phyloP scores from a whole-genome alignment of 2,888 invertebrate species.

The Morpho helenor region DNA sequence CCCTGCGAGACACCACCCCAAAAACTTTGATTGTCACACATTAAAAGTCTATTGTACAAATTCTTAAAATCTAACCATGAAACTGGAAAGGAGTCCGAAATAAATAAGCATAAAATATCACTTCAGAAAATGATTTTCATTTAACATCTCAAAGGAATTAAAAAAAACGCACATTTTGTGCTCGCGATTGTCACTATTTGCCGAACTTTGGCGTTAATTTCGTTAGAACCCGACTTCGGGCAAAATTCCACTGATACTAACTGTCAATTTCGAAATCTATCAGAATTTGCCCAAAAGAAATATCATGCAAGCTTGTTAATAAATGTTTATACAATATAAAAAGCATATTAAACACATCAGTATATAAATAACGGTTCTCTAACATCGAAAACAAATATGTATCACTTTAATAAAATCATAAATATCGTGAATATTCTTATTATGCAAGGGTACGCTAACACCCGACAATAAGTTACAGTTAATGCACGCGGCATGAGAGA shows the following conservation, averaged over 20 bases:
- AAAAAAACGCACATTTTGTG: slow-evolving; percentile 61
- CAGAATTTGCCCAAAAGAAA: slow-evolving; percentile 42
- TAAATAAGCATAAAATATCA: neutral
- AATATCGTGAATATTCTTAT: slow-evolving; percentile 4
- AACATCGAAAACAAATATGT: slow-evolving; percentile 22
- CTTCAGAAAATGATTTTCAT: slow-evolving; percentile 31
- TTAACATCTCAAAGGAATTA: slow-evolving; percentile 54
- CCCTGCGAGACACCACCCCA: slow-evolving; percentile 8
- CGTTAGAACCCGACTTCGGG: slow-evolving; percentile 47
- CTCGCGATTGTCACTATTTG: slow-evolving; percentile 46
- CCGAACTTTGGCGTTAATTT: slow-evolving; percentile 42
- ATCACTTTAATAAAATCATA: slow-evolving; percentile 13
- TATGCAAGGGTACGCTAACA: slow-evolving; percentile 20
- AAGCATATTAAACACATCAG: slow-evolving; percentile 29
- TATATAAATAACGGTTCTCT: slow-evolving; percentile 28
- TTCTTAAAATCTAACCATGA: no score
- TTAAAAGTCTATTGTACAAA: no score
- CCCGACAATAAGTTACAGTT: slow-evolving; percentile 24
- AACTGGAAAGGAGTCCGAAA: neutral
- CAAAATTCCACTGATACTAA: slow-evolving; percentile 53
- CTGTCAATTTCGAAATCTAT: slow-evolving; percentile 75
- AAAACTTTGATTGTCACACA: slow-evolving; percentile 6
- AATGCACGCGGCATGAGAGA: slow-evolving; percentile 24
- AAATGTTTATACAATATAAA: slow-evolving; percentile 26
- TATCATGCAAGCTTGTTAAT: slow-evolving; percentile 20